Base-by-base conservation (phyloP, 2,888 invertebrate genomes). In the Diogma glabrata region DNA sequence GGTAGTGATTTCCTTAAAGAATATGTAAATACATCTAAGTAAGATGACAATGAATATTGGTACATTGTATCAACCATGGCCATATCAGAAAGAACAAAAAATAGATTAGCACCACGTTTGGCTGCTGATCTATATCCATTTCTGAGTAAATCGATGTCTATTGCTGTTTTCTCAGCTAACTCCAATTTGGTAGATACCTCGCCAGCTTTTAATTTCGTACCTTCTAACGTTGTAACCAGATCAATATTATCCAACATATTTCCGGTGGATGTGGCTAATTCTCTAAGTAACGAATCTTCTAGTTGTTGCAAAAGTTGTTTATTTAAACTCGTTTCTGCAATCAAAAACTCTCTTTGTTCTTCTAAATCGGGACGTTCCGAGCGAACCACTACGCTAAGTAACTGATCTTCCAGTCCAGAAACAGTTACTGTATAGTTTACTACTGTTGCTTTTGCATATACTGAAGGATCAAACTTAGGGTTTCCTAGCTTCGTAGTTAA, bases 161-260 rank as follows among this genome's bases (percentile, higher is more conserved):
- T 72, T 0, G 87, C 81, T 0, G 92, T 93, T 49, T 77, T 75
- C 28, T 76, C 79, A 0, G 88, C 89, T 14, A 89, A 71, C 28
- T 75, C 76, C n/a, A 93, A 69, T 67, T 92, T 91, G 53, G 81
- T 79, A 65, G 78, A 79, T 1, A 90, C 90, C 70, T 92, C 89
- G 43, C 74, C 75, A 0, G 92, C 91, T 63, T 91, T 93, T 0
- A 79, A 74, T 70, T 93, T 94, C 7, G 92, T 90, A 57, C 89
- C 88, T 61, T 94, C 93, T 49, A 94, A 70, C 0, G 91, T 92
- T 54, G 81, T 74, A 14, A 94, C 80, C 8, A 93, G 73, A 59
- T 93, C 92, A 0, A 83, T 81, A 59, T 94, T 93, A 63, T 94
- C 93, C 62, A 94, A 70, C 90, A 94, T 93, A 69, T 91, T 92